phyloP scores from a whole-genome alignment of 2,888 invertebrate species.

The Neocrepidodera transversa region DNA sequence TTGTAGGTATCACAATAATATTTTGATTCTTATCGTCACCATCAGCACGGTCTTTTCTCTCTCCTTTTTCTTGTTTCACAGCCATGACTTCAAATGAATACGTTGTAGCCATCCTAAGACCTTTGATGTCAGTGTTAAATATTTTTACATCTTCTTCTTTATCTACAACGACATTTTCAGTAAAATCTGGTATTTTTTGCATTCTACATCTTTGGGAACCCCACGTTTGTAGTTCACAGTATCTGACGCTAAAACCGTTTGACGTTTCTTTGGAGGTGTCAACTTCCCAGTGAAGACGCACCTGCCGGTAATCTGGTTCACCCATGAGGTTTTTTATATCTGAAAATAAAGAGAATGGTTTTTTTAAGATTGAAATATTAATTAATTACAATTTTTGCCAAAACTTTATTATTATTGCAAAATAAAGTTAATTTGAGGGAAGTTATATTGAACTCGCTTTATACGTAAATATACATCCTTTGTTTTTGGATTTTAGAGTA shows the following conservation, averaged over 20 bases:
- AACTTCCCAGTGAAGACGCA: constrained; percentile 70
- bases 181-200: constrained; percentile 50
- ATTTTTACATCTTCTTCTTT: constrained; percentile 55
- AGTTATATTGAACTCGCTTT: too few relatives aligned
- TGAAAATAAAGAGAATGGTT: constrained; percentile 49
- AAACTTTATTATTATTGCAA: too few relatives aligned
- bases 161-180: constrained; percentile 41
- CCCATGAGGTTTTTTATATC: constrained; percentile 69
- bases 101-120: constrained; percentile 81
- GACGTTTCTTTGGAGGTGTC: constrained; percentile 61
- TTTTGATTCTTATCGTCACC: constrained; percentile 65
- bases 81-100: constrained; percentile 81
- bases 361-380: too few relatives aligned
- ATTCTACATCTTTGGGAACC: constrained; percentile 78
- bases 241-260: constrained; percentile 73
- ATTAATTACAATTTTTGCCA: too few relatives aligned
- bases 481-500: too few relatives aligned
- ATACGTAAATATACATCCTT: too few relatives aligned
- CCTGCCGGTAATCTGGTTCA: constrained; percentile 72
- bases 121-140: constrained; percentile 70
- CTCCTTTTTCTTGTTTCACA: constrained; percentile 61
- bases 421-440: too few relatives aligned
- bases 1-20: constrained; percentile 78
- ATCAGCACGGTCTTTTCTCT: constrained; percentile 59
- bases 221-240: constrained; percentile 82